Base-by-base conservation (phyloP, 2,113 vertebrate genomes). In the Kryptolebias marmoratus region DNA sequence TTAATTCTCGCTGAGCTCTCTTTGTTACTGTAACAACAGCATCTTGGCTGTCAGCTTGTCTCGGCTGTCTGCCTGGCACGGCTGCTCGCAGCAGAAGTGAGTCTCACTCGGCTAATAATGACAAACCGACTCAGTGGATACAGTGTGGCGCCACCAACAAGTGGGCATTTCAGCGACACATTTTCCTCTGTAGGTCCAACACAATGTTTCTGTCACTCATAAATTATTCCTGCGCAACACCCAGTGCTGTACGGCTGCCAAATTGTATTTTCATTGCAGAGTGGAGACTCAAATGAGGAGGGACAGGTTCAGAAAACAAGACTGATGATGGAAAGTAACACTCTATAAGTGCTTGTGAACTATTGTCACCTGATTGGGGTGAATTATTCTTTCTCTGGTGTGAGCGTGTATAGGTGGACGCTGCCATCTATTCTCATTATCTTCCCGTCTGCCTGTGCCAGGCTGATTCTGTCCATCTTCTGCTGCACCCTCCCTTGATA, bases 351-450 rank as follows among this genome's bases (percentile, higher is more conserved):
- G 54, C 68, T 68, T 80, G 69, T 71, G 47, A 62, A 61, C 64
- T 45, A 63, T 49, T 77, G 73, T 68, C 73, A 69, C 62, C 59
- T 84, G 74, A 88, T 77, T 79, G 75, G 67, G 50, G 72, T 63
- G 64, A 57, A 66, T 79, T 71, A 62, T 48, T 80, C 57, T 27
- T 65, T 70, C 44, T 63, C 8, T n/a, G 60, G 47, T 78, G 45
- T 44, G 32, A 44, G 16, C 61, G 53, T 64, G 71, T 72, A 52
- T 82, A 69, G 66, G 72, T 48, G 62, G 58, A 74, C 69, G 56
- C 83, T 85, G 79, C 83, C 66, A 85, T 90, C 84, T 73, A 78
- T 89, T 85, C 86, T 89, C 85, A 87, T 89, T 87, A 89, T 83
- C 76, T 73, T 22, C 53, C 53, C 53, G 69, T 86, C 85, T 76